A percentile compares a stretch with the other conserved stretches of the same genome.
Conservation (phyloP, 2,888 invertebrate species). For the Uloborus plumipes region DNA sequence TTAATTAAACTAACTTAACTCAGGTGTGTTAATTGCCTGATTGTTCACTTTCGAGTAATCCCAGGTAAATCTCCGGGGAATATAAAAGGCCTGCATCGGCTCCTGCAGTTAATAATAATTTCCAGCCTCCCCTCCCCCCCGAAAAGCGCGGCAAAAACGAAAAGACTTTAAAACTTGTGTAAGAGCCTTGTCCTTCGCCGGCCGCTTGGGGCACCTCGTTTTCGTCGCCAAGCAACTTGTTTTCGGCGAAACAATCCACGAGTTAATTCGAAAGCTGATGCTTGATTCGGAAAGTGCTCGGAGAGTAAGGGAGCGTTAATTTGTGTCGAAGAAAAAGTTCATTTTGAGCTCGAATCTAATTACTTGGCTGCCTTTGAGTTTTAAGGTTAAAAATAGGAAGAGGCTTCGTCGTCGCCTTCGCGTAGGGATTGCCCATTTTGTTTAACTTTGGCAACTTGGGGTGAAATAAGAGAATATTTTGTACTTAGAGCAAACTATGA, state of each 20-base stretch:
- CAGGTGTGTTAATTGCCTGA: constrained; percentile 44
- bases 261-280: constrained; percentile 33
- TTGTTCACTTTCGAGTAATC: constrained; percentile 45
- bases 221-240: constrained; percentile 26
- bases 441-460: no score
- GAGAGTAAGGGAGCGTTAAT: constrained; percentile 28
- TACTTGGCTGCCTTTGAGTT: no score
- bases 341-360: no score
- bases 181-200: constrained; percentile 3
- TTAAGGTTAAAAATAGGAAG: no score
- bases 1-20: constrained; percentile 53
- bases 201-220: constrained; percentile 34
- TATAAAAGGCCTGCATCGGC: constrained; percentile 1
- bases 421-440: no score
- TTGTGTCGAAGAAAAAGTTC: constrained; percentile 13
- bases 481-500: no score
- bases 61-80: constrained; percentile 11
- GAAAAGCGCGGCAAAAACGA: not conserved
- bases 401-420: no score
- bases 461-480: no score
- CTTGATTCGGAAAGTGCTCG: constrained; percentile 46
- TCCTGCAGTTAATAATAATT: constrained; percentile 13
- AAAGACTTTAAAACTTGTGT: constrained; percentile 30
- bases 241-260: constrained; percentile 28
- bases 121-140: not conserved